These are phyloP conservation scores for Simalia tracyae DNA, from an alignment of 2,797 vertebrate species.

Conservation along the genomic window DNA sequence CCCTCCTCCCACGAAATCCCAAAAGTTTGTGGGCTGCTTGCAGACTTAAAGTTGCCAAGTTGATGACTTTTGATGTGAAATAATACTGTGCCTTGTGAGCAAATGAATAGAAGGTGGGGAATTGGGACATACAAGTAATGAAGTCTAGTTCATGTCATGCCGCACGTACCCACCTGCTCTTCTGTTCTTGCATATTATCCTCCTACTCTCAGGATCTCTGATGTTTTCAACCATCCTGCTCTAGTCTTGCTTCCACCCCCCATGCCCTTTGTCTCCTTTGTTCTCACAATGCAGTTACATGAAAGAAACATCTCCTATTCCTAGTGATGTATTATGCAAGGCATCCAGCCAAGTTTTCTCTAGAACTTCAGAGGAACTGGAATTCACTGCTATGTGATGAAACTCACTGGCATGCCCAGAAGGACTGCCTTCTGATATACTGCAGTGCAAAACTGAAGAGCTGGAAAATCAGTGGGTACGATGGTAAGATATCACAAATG, in stretches of 20 bases:
- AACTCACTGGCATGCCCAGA: slow-evolving; percentile 11
- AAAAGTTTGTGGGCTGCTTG: too few species aligned
- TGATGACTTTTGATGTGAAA: background rate
- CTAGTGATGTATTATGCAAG: slow-evolving; percentile 50
- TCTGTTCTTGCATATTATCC: background rate
- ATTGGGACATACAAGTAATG: background rate
- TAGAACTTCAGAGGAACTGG: slow-evolving; percentile 51
- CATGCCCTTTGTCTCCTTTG: background rate
- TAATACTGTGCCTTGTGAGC: background rate
- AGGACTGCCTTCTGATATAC: slow-evolving; percentile 40
- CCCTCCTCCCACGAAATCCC: too few species aligned
- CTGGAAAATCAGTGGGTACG: background rate
- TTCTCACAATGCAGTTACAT: slow-evolving; percentile 44
- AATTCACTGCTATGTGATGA: background rate
- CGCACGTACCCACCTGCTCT: background rate
- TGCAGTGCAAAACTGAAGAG: background rate
- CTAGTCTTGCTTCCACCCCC: background rate
- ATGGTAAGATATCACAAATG: background rate
- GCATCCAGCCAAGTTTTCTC: slow-evolving; percentile 22
- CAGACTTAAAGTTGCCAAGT: too few species aligned
- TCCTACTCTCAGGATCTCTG: background rate
- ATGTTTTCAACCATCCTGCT: background rate
- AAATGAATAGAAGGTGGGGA: background rate
- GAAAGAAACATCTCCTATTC: slow-evolving; percentile 21
- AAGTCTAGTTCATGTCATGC: background rate